A percentile compares a stretch with the other conserved stretches of the same genome.
phyloP scores from a whole-genome alignment of 2,113 vertebrate genomes.

The Passer montanus region DNA sequence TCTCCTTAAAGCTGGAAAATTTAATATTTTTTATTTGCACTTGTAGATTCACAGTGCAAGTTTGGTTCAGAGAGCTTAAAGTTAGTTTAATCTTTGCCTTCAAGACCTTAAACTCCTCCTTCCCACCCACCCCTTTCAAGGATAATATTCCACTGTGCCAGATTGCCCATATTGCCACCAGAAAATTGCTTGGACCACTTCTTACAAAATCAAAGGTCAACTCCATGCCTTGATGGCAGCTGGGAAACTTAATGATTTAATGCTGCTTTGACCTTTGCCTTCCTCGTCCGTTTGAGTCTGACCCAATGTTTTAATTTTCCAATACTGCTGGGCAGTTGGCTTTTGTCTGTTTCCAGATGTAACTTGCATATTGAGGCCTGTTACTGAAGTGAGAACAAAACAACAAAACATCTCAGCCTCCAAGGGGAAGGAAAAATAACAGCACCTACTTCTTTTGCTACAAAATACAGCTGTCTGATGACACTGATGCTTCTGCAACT shows the following conservation, averaged over 20 bases:
- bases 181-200: conserved; percentile 67
- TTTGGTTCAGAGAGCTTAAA: neutral
- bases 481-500: neutral
- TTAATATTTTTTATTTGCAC: neutral
- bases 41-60: neutral
- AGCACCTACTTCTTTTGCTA: neutral
- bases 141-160: conserved; percentile 35
- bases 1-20: neutral
- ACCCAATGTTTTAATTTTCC: conserved; percentile 69
- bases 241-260: conserved; percentile 77
- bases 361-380: conserved; percentile 47
- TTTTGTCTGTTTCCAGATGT: conserved; percentile 73
- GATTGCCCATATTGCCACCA: conserved; percentile 67
- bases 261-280: conserved; percentile 65
- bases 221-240: conserved; percentile 61
- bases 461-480: neutral
- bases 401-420: conserved; percentile 35
- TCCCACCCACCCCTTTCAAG: neutral
- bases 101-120: neutral
- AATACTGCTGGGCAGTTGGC: conserved; percentile 65
- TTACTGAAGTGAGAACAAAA: conserved; percentile 62
- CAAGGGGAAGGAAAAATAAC: neutral
- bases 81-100: neutral
- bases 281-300: conserved; percentile 66
- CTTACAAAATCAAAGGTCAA: conserved; percentile 72